A percentile compares a stretch with the other conserved stretches of the same genome.
Conservation (phyloP, 2,797 vertebrate species). For the Euthynnus affinis region DNA sequence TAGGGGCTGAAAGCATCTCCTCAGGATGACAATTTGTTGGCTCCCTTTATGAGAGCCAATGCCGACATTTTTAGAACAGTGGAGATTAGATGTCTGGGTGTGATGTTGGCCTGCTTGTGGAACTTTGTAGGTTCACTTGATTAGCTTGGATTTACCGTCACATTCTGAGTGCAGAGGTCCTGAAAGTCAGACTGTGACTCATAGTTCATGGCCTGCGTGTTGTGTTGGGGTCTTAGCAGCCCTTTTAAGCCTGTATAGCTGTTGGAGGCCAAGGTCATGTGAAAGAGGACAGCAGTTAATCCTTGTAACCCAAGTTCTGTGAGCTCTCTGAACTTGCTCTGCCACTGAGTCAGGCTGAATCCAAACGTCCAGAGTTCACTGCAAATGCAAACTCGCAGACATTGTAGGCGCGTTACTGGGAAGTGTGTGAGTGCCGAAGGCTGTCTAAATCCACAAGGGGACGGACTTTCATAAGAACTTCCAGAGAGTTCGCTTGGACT, state of each 20-base stretch:
- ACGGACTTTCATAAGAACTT: background rate
- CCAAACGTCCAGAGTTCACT: background rate
- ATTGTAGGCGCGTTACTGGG: background rate
- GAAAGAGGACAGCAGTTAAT: too few relatives aligned
- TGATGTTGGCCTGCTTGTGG: background rate
- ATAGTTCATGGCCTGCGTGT: background rate
- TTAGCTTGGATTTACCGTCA: constrained; percentile 1
- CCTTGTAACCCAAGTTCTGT: background rate
- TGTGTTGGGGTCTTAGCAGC: background rate
- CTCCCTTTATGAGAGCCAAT: background rate
- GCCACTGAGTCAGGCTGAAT: background rate
- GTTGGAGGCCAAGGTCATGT: background rate
- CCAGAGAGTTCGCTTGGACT: background rate
- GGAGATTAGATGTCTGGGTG: background rate
- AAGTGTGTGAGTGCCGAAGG: background rate
- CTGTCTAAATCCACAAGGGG: background rate
- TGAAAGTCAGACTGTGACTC: constrained; percentile 2
- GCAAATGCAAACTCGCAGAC: background rate
- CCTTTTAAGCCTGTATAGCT: background rate
- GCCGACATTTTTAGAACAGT: background rate
- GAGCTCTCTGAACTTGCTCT: background rate
- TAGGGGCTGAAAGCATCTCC: too few relatives aligned
- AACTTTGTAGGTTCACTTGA: background rate
- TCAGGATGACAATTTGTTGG: too few relatives aligned
- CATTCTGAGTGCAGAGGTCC: background rate